Evolutionary conservation across 2,797 vertebrate genomes (phyloP), one percentile per base, ranked within the genome.

Genomic region (Leucoraja ocellata): DNA sequence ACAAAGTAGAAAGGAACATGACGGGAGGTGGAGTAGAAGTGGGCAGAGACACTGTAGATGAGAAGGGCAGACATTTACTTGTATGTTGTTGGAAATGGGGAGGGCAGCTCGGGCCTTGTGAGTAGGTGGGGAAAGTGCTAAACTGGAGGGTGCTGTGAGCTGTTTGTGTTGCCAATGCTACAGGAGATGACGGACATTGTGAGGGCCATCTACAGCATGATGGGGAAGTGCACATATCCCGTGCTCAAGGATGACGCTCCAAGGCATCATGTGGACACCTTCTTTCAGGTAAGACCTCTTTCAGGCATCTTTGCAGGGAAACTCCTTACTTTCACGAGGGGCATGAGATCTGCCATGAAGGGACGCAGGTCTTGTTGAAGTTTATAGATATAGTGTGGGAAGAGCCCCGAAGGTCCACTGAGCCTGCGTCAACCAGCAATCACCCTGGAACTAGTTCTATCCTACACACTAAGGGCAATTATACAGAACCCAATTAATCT

Each of bases 121-220:
- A 46, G 46, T 46, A 73, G 71, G 65, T 7, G 32, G 71, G 71
- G 18, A 21, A 73, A 21, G 16, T 68, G 65, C 23, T 73, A 1
- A 6, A 68, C 65, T 10, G 46, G 65, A 68, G 9, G 9, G 65
- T 11, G 65, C 16, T 68, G 65, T 68, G 46, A 46, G 46, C 23
- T 76, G 9, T 84, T 58, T 54, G 71, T 88, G 14, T 8, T 81
- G 14, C 71, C 76, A 11, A 28, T 46, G 11, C 68, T 91, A 28
- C 93, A 99, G 99, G 99, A 99, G 95, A 99, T 99, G 98, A 99
- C 98, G 80, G 98, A 99, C 95, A 99, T 99, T 0, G 98, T 99
- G 94, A 98, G 98, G 94, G 98, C 98, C 93, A 99, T 99, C 95
- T 99, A 99, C 93, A 98, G 99, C 95, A 99, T 99, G 99, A 99